Base-by-base conservation (phyloP, 2,888 invertebrate species). In the Apodemia duryi region DNA sequence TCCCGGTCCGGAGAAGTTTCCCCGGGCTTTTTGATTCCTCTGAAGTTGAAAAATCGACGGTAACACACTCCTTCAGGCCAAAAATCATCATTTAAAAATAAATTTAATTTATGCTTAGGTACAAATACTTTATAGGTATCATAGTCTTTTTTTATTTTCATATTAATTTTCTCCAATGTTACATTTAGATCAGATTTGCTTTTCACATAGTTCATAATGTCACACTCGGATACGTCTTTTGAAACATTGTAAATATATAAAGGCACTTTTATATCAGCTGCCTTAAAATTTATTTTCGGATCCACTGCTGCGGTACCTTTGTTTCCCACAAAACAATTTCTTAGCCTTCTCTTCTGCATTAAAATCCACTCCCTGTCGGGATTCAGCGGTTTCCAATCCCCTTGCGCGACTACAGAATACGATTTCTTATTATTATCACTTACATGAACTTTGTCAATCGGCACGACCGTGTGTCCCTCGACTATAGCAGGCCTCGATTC, bases 41-140 rank as follows among this genome's bases (percentile, higher is more conserved):
- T 49, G 32, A 70, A 68, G n/a, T 71, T 35, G 32, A 73, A 65
- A 69, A 72, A 74, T 3, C 68, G 66, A 3, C 73, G 63, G 63
- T 69, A 72, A 4, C 51, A 38, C 7, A 75, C 65, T 5, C 72
- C 74, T 11, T 71, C 66, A 0, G 74, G 75, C 74, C 74, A 74
- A 10, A 74, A 68, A 11, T 68, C 62, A 9, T 69, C 68, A 10
- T 52, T 52, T 61, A 75, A 66, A 63, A 73, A 74, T 5, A 67
- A 7, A 0, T 63, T 21, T 13, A 72, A n/a, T 62, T 72, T 72
- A 11, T 64, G 62, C 64, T 63, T 65, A 1, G 71, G 68, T 49
- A 75, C 69, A 60, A 66, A 71, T 11, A 75, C 61, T 63, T 73
- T 74, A 66, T 67, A 74, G 0, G 72, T 61, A 54, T 70, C 65